Evolutionary conservation across 2,113 vertebrate genomes (phyloP).

Genomic region (Tragelaphus scriptus): DNA sequence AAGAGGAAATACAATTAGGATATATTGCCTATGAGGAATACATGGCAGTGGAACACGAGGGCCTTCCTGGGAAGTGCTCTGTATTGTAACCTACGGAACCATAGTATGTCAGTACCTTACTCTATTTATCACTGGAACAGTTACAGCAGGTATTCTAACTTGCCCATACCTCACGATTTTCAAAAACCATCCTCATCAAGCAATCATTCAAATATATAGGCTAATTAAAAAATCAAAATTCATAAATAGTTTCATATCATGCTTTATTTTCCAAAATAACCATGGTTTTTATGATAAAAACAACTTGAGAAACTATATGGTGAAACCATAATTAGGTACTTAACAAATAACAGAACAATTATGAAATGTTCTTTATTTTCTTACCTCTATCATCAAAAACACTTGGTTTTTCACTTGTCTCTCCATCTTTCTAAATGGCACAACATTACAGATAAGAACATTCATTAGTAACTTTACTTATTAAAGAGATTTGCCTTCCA

Average conservation of each 20-base stretch:
- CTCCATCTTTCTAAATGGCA: slow-evolving; percentile 36
- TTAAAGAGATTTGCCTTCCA: slow-evolving; percentile 12
- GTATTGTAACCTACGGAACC: background rate
- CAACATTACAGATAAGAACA: slow-evolving; percentile 17
- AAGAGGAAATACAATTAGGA: background rate
- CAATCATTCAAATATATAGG: background rate
- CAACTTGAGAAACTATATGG: background rate
- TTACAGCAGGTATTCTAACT: background rate
- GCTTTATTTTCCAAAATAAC: background rate
- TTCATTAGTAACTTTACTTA: background rate
- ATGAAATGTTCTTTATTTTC: background rate
- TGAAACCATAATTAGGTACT: background rate
- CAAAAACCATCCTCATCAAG: background rate
- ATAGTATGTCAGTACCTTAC: background rate
- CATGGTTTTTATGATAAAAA: background rate
- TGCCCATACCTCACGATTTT: background rate
- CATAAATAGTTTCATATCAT: background rate
- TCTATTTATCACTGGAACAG: background rate
- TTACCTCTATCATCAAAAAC: slow-evolving; percentile 49
- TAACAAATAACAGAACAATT: background rate
- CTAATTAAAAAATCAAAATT: background rate
- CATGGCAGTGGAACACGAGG: background rate
- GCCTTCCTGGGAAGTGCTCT: background rate
- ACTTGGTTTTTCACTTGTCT: background rate
- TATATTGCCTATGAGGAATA: background rate